phyloP scores from a whole-genome alignment of 2,888 invertebrate species.

The Orgyia antiqua region DNA sequence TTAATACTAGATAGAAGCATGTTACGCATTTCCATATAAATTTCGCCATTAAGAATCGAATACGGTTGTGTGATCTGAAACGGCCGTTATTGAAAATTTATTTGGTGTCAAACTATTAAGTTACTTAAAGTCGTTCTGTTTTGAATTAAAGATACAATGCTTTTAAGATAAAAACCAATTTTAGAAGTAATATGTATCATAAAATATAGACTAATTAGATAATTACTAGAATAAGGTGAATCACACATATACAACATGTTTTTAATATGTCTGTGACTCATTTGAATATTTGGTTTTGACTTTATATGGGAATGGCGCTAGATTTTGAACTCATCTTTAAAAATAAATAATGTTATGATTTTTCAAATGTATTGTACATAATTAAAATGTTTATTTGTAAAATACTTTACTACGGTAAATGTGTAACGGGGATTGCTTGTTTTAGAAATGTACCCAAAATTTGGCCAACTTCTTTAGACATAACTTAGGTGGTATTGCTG shows the following conservation, averaged over 20 bases:
- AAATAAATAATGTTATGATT: too few relatives aligned
- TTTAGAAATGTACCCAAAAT: too few relatives aligned
- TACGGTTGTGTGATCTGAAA: conserved; percentile 2
- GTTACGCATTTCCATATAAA: conserved; percentile 4
- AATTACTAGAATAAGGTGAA: neutral
- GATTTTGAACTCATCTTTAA: too few relatives aligned
- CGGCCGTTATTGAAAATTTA: conserved; percentile 3
- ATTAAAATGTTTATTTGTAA: too few relatives aligned
- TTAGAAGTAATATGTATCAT: neutral
- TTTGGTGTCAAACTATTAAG: conserved; percentile 3
- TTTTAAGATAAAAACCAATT: neutral
- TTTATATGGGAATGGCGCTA: too few relatives aligned
- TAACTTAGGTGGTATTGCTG: too few relatives aligned
- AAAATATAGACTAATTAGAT: conserved; percentile 1
- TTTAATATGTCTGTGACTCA: too few relatives aligned
- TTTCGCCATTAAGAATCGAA: conserved; percentile 3
- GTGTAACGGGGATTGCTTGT: too few relatives aligned
- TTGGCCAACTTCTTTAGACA: too few relatives aligned
- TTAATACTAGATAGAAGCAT: neutral
- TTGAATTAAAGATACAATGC: neutral
- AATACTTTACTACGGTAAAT: too few relatives aligned
- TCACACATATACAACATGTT: neutral
- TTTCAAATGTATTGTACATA: too few relatives aligned
- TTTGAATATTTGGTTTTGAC: too few relatives aligned
- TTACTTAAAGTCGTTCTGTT: neutral